phyloP scores from a whole-genome alignment of 2,797 vertebrate genomes.

The Argentina silus region DNA sequence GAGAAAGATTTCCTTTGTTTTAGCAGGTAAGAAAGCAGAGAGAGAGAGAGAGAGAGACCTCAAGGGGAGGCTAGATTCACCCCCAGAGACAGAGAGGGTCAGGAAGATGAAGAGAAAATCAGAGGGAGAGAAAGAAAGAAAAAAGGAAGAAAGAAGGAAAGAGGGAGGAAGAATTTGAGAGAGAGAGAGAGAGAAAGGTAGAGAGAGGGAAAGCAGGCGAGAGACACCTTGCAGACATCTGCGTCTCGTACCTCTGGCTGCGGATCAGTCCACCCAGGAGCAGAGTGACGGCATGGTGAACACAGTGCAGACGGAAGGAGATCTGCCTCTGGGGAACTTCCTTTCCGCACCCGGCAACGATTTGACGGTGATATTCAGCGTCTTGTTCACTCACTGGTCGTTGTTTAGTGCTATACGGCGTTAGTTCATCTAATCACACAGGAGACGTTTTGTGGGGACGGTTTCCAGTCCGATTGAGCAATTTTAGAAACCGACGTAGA shows the following conservation, averaged over 20 bases:
- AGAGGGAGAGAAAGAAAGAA: neutral
- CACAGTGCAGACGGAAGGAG: constrained; percentile 20
- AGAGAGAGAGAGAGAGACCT: neutral
- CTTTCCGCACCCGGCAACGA: neutral
- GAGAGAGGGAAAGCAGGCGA: constrained; percentile 6
- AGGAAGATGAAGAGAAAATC: neutral
- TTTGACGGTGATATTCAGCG: neutral
- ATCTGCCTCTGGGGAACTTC: constrained; percentile 36
- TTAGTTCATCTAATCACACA: too few relatives aligned
- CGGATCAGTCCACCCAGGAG: constrained; percentile 50
- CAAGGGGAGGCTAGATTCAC: too few relatives aligned
- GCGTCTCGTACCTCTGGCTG: constrained; percentile 56
- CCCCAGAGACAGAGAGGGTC: neutral
- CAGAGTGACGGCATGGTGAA: constrained; percentile 50
- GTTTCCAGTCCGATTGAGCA: too few relatives aligned
- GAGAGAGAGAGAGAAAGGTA: neutral
- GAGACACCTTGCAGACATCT: constrained; percentile 47
- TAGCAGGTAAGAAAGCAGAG: neutral
- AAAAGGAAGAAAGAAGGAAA: neutral
- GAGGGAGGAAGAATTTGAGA: neutral
- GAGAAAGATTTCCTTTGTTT: neutral
- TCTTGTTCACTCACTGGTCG: too few relatives aligned
- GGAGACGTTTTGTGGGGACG: too few relatives aligned
- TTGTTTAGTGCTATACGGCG: too few relatives aligned
- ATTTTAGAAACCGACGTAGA: too few relatives aligned